These are phyloP conservation scores for Apis dorsata DNA, from an alignment of 1,140 invertebrate species.

Conservation along the genomic window DNA sequence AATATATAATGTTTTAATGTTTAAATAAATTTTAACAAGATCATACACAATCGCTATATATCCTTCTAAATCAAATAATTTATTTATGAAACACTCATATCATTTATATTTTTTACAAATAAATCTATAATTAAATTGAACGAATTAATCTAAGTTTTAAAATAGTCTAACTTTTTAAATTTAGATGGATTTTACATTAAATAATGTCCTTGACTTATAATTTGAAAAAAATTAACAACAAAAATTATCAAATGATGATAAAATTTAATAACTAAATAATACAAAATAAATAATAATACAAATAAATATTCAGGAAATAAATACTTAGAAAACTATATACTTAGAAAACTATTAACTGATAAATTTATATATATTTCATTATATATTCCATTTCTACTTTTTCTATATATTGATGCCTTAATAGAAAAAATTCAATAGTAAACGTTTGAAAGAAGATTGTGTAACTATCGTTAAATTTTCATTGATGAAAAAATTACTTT, in stretches of 20 bases:
- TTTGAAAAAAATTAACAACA: background rate
- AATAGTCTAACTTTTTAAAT: too few species aligned
- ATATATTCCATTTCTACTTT: background rate
- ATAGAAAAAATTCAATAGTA: background rate
- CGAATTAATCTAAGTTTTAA: too few species aligned
- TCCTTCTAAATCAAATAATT: too few species aligned
- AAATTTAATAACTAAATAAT: background rate
- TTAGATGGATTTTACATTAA: background rate
- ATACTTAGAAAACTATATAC: conserved; percentile 1
- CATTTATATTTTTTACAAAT: too few species aligned
- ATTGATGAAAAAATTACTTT: background rate
- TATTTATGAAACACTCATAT: too few species aligned
- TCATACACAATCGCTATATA: too few species aligned
- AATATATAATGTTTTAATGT: too few species aligned
- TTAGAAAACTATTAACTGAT: background rate
- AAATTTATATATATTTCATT: background rate
- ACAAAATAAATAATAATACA: background rate
- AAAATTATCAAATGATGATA: background rate
- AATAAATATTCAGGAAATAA: background rate
- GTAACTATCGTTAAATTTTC: background rate
- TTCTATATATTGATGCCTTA: conserved; percentile 1
- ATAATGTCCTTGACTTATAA: background rate
- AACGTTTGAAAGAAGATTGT: background rate
- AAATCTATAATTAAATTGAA: too few species aligned
- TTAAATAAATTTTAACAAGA: too few species aligned